A percentile compares a stretch with the other conserved stretches of the same genome.
Evolutionary conservation across 2,113 vertebrate species (phyloP).

Genomic region (Channa maculata): DNA sequence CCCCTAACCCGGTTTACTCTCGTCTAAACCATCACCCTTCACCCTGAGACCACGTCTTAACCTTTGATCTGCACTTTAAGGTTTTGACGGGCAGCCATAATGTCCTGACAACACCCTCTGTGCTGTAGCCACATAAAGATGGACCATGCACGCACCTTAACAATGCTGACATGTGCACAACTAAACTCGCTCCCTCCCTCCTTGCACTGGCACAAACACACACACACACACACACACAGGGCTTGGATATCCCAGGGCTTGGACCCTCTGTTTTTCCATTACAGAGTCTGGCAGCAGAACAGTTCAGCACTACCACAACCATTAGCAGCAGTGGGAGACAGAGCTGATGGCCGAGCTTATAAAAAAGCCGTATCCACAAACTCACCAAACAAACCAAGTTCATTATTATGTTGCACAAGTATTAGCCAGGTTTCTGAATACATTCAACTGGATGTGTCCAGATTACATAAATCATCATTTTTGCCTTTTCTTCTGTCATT

Average conservation of each 20-base stretch:
- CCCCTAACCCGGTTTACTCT: too few relatives aligned
- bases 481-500: too few relatives aligned
- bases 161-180: slow-evolving; percentile 42
- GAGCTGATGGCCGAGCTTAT: slow-evolving; percentile 49
- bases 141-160: slow-evolving; percentile 26
- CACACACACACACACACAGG: slow-evolving; percentile 31
- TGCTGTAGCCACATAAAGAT: background rate
- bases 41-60: too few relatives aligned
- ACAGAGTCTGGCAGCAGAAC: slow-evolving; percentile 56
- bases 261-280: slow-evolving; percentile 73
- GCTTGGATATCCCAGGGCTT: slow-evolving; percentile 53
- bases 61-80: too few relatives aligned
- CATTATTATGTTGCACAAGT: background rate
- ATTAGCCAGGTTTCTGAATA: background rate
- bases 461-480: background rate
- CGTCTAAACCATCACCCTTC: too few relatives aligned
- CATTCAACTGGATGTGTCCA: background rate
- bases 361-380: slow-evolving; percentile 45
- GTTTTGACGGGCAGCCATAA: too few relatives aligned
- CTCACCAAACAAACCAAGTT: background rate
- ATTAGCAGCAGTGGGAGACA: slow-evolving; percentile 45
- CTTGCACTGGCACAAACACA: slow-evolving; percentile 10
- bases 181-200: slow-evolving; percentile 22
- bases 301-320: slow-evolving; percentile 46
- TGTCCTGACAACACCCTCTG: background rate